Evolutionary conservation across 2,113 vertebrate genomes (phyloP), one percentile per base, ranked within the genome.

Genomic region (Gadus chalcogrammus): DNA sequence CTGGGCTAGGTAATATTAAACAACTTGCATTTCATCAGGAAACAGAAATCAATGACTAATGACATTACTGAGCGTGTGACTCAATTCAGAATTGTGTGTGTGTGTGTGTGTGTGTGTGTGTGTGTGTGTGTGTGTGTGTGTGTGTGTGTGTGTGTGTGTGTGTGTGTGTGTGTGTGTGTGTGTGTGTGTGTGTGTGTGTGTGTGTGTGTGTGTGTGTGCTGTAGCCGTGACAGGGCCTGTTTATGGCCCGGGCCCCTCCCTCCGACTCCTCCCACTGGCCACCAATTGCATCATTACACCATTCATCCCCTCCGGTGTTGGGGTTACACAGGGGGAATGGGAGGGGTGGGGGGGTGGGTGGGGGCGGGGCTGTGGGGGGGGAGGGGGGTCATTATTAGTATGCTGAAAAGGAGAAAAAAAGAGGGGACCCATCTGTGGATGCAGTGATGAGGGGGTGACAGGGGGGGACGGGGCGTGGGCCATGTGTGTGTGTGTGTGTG

Each of bases 401-500:
- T 91, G 88, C 90, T 84, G 76, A 70, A 85, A 84, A 89, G 88
- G n/a, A n/a, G 76, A 70, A 85, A 84, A 89, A 87, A n/a, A n/a
- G n/a, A 87, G 90, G 70, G 85, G 84, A 85, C 91, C 92, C 92
- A 90, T 91, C 90, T 91, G 90, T 87, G 80, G 74, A 87, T 82
- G 82, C 79, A 79, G 82, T 84, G 90, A 84, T 82, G 88, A 82
- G 79, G 82, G 80, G 81, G 81, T 77, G 85, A 88, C 84, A 84
- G 79, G 82, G 73, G 72, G 75, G 68, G 76, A 64, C 77, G 69
- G 75, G 60, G 70, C 28, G 62, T 27, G 74, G 76, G 75, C 78
- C 35, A 24, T 61, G 62, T 76, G 74, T 74, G 27, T 48, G 42
- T 48, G 38, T 42, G 38, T 42, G 38, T 42, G 38, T 42, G 38